Evolutionary conservation across 2,113 vertebrate species (phyloP), one percentile per base, ranked within the genome.

Genomic region (Microcebus murinus): DNA sequence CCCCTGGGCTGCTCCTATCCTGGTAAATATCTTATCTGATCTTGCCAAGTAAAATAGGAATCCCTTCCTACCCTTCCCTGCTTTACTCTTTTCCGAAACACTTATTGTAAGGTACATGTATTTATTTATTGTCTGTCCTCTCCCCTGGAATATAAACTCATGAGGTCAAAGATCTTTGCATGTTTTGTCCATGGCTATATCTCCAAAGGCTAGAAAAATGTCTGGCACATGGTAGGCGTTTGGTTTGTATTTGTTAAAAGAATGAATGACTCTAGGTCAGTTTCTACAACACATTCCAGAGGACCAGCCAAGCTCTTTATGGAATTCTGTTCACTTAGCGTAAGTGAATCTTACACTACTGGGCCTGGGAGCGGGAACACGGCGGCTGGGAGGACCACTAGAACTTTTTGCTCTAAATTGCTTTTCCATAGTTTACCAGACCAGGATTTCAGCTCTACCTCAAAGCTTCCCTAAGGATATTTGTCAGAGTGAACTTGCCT

Each of bases 401-500:
- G 27, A 18, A 12, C 11, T 39, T 80, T 39, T 48, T 25, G 23
- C 63, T 18, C 31, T 57, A 10, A 63, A 31, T 63, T 23, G 25
- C 13, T 52, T 83, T 88, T 25, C 61, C 3, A 17, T 9, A 4
- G 36, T 86, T 95, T 63, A 42, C 82, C 34, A 15, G 21, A 27
- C 63, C 34, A 61, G 42, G 36, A 70, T 86, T 88, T 68, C 57
- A 34, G 74, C 42, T n/a, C 12, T 23, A 77, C 48, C 77, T 92
- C n/a, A 50, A 5, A 63, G 34, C 74, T 92, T 85, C 25, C 52
- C 76, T 63, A 4, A 74, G 31, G 50, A 27, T 48, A n/a, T 39
- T 81, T 94, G 74, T 20, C 42, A 55, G 57, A 25, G 31, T 81
- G 42, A 83, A 83, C 91, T 77, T 87, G 74, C 48, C 86, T 29